Percentiles rank a stretch among this genome's conserved stretches.
phyloP scores from a whole-genome alignment of 2,797 vertebrate species.

The Lerista edwardsae region DNA sequence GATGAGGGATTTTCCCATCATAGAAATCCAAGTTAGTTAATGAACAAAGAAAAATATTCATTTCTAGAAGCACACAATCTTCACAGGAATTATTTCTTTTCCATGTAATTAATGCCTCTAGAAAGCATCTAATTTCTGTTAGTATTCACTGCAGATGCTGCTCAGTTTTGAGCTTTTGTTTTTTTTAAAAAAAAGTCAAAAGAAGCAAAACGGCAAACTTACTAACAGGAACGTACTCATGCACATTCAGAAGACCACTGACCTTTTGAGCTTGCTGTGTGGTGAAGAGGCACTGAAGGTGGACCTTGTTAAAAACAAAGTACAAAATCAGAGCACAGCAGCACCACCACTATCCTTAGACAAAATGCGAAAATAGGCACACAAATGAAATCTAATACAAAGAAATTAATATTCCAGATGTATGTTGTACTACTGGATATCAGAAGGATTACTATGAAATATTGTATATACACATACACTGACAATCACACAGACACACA shows the following conservation, averaged over 20 bases:
- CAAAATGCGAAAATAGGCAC: constrained; percentile 24
- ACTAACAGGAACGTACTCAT: constrained; percentile 22
- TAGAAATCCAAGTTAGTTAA: constrained; percentile 1
- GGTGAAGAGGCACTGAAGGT: constrained; percentile 45
- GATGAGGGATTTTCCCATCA: background rate
- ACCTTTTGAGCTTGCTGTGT: constrained; percentile 24
- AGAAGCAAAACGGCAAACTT: constrained; percentile 10
- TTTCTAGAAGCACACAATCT: constrained; percentile 7
- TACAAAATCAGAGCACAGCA: constrained; percentile 31
- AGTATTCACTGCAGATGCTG: constrained; percentile 15
- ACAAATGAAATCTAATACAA: constrained; percentile 20
- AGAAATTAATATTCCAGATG: constrained; percentile 24
- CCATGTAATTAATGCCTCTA: constrained; percentile 18
- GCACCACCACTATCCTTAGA: background rate
- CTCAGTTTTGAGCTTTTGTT: constrained; percentile 9
- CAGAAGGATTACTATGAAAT: constrained; percentile 29
- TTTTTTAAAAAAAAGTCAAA: background rate
- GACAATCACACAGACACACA: constrained; percentile 28
- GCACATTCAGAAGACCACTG: constrained; percentile 27
- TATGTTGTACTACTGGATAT: background rate
- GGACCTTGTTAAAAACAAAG: constrained; percentile 17
- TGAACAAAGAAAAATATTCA: constrained; percentile 10
- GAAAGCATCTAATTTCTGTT: constrained; percentile 3
- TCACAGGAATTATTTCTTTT: constrained; percentile 4
- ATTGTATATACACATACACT: constrained; percentile 15